These are phyloP conservation scores for Symphodus melops DNA, from an alignment of 2,113 vertebrate species.

Conservation along the genomic window DNA sequence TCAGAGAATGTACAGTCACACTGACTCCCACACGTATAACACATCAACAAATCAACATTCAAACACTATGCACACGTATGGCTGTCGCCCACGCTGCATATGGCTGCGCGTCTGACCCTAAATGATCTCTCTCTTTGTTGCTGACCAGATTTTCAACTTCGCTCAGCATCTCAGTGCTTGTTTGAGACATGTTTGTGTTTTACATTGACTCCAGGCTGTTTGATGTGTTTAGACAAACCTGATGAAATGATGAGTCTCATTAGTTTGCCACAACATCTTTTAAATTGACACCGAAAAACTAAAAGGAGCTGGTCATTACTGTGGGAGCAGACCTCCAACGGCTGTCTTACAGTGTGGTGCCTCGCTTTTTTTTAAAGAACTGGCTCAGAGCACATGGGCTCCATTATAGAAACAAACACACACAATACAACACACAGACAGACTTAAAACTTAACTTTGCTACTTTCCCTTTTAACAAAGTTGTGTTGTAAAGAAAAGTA, in stretches of 20 bases:
- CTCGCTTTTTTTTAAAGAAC: not conserved
- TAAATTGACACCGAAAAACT: not conserved
- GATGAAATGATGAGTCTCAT: conserved; percentile 22
- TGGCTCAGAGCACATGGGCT: not conserved
- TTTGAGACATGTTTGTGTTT: conserved; percentile 12
- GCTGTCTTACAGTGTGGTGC: not conserved
- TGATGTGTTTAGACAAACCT: conserved; percentile 18
- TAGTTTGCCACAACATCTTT: not conserved
- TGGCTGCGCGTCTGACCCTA: conserved; percentile 35
- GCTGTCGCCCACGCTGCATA: conserved; percentile 29
- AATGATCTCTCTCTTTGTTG: conserved; percentile 25
- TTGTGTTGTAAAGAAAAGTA: no score
- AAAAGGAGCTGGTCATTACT: not conserved
- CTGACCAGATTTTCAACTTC: not conserved
- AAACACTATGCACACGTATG: conserved; percentile 45
- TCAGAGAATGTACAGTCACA: conserved; percentile 41
- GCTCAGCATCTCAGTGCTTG: not conserved
- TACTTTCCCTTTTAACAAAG: not conserved
- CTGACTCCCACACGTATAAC: conserved; percentile 42
- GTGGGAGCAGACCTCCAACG: not conserved
- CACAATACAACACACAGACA: not conserved
- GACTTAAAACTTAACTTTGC: not conserved
- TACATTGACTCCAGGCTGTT: conserved; percentile 5
- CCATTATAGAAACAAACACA: not conserved
- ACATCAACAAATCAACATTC: conserved; percentile 43